Conservation (phyloP, 1,140 invertebrate genomes). For the Agrilus planipennis region DNA sequence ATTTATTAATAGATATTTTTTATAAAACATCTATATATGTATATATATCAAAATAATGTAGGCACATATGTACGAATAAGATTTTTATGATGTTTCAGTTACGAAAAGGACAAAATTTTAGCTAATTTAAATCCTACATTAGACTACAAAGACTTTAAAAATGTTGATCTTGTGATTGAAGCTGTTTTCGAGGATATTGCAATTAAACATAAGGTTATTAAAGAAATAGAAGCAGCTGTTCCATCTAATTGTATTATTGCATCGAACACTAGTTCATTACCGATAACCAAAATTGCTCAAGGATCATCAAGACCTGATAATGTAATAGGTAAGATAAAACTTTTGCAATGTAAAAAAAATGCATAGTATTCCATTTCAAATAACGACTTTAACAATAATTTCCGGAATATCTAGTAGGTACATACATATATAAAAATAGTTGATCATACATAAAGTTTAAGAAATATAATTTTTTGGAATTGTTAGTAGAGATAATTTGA, state of each 20-base stretch:
- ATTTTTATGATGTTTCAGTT: slow-evolving; percentile 42
- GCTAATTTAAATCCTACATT: slow-evolving; percentile 72
- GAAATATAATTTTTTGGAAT: too few species aligned
- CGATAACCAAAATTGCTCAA: slow-evolving; percentile 89
- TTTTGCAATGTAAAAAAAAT: slow-evolving; percentile 13
- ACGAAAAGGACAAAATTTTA: slow-evolving; percentile 69
- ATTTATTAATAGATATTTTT: too few species aligned
- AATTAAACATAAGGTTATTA: slow-evolving; percentile 94
- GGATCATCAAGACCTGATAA: slow-evolving; percentile 89
- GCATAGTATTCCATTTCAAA: too few species aligned
- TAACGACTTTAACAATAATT: too few species aligned
- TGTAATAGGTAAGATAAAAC: slow-evolving; percentile 46
- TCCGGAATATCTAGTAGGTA: too few species aligned
- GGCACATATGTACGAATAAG: too few species aligned
- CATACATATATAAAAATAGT: too few species aligned
- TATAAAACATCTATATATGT: too few species aligned
- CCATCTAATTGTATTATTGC: slow-evolving; percentile 90
- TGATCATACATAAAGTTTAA: too few species aligned
- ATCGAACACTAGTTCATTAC: slow-evolving; percentile 96
- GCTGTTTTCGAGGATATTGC: slow-evolving; percentile 97
- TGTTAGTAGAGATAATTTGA: too few species aligned
- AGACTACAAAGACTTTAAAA: slow-evolving; percentile 76
- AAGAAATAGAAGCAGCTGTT: slow-evolving; percentile 84
- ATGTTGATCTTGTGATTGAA: slow-evolving; percentile 92
- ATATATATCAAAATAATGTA: too few species aligned